Evolutionary conservation across 2,113 vertebrate species (phyloP), one percentile per base, ranked within the genome.

Genomic region (Balaenoptera acutorostrata): DNA sequence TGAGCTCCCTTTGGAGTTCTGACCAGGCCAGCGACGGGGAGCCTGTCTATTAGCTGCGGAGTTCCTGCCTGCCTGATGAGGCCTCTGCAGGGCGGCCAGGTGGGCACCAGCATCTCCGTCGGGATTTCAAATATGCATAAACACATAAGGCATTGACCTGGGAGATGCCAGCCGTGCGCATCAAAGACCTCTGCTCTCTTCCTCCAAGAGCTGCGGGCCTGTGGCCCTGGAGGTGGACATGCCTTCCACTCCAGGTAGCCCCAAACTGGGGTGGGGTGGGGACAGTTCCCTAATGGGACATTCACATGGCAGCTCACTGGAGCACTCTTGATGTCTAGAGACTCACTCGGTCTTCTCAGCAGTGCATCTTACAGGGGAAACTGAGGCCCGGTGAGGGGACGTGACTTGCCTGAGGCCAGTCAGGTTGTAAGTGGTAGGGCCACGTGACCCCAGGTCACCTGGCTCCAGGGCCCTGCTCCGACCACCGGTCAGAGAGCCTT

Each of bases 261-360:
- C 18, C 49, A 0, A 0, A 18, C 36, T 1, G 0, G 6, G 7
- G 36, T 33, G 12, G 6, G 23, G 9, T 57, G 52, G 12, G 57
- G 46, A 0, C 31, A 12, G 4, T 12, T 5, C 66, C 55, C 46
- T 25, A 4, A 21, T 0, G 2, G 17, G 44, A 8, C 6, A 0
- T 33, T 25, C 31, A 2, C 5, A 1, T 6, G 41, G 36, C 44
- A 27, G 46, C 55, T 68, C 14, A 6, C 0, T 8, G 14, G 33
- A 9, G 21, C 23, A 4, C 25, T 2, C 11, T 33, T 7, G 4
- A 1, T 1, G 0, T 21, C 9, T 2, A 10, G 10, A 20, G 29
- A 12, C 46, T 14, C 31, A 0, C 12, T 27, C 1, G 1, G 0
- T 57, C 27, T 55, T 83, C 77, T 66, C 6, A 2, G 21, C 15